Evolutionary conservation across 1,140 invertebrate species (phyloP).

Genomic region (Camponotus vicinus): DNA sequence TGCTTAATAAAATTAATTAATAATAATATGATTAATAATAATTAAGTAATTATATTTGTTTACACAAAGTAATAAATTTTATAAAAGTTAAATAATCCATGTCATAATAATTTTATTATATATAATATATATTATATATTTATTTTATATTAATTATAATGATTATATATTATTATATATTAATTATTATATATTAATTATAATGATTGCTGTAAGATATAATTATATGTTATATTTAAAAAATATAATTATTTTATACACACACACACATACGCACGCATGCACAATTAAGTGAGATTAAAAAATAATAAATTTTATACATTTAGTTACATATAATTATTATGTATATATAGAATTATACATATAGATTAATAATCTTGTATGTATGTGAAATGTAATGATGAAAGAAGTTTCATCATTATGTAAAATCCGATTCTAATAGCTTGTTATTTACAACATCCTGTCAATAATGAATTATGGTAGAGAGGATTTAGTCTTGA

Average conservation of each 20-base stretch:
- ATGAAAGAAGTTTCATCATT: neutral
- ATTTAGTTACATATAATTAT: no score
- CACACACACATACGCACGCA: no score
- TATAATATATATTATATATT: no score
- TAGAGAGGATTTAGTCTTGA: slow-evolving; percentile 7
- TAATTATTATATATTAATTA: neutral
- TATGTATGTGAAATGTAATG: no score
- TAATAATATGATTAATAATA: neutral
- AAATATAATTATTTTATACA: neutral
- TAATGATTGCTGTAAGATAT: neutral
- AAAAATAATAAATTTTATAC: no score
- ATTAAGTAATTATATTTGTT: neutral
- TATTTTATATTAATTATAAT: no score
- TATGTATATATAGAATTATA: no score
- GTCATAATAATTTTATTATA: neutral
- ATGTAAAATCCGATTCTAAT: neutral
- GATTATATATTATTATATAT: neutral
- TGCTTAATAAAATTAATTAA: no score
- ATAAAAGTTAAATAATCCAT: neutral
- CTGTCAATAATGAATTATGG: neutral
- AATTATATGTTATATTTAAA: neutral
- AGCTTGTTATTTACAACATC: slow-evolving; percentile 33
- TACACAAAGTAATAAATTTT: neutral
- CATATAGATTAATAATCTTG: neutral
- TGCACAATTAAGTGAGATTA: no score